These are phyloP conservation scores for Crotalus viridis DNA, from an alignment of 2,113 vertebrate species.

Conservation along the genomic window DNA sequence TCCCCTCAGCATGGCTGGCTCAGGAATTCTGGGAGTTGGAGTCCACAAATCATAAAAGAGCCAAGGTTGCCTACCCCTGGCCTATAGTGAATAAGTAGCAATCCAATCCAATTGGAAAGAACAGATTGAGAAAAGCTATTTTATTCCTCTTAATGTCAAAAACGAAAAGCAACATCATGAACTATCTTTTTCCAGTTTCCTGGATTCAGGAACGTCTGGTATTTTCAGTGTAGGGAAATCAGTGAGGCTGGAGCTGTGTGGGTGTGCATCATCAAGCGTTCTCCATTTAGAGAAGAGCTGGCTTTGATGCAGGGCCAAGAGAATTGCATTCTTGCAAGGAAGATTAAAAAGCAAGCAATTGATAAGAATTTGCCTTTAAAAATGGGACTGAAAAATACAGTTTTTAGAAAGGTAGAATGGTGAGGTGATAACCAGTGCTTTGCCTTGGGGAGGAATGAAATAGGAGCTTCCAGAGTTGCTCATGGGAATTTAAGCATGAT, in stretches of 20 bases:
- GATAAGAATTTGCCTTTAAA: slow-evolving; percentile 11
- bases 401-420: slow-evolving; percentile 23
- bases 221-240: not conserved
- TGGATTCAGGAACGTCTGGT: not conserved
- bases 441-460: not conserved
- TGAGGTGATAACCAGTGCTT: slow-evolving; percentile 2
- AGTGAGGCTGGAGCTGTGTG: not conserved
- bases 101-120: not conserved
- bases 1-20: too few relatives aligned
- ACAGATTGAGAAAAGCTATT: not conserved
- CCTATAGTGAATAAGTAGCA: not conserved
- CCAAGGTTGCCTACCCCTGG: too few relatives aligned
- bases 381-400: not conserved
- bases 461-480: slow-evolving; percentile 25
- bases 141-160: not conserved
- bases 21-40: too few relatives aligned
- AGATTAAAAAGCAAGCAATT: not conserved
- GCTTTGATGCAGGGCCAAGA: not conserved
- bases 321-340: not conserved
- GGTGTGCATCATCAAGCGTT: not conserved
- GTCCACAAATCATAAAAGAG: too few relatives aligned
- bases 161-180: not conserved
- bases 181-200: not conserved
- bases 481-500: not conserved
- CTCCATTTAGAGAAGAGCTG: not conserved